Conservation (phyloP, 2,888 invertebrate species). For the Eupithecia dodoneata region DNA sequence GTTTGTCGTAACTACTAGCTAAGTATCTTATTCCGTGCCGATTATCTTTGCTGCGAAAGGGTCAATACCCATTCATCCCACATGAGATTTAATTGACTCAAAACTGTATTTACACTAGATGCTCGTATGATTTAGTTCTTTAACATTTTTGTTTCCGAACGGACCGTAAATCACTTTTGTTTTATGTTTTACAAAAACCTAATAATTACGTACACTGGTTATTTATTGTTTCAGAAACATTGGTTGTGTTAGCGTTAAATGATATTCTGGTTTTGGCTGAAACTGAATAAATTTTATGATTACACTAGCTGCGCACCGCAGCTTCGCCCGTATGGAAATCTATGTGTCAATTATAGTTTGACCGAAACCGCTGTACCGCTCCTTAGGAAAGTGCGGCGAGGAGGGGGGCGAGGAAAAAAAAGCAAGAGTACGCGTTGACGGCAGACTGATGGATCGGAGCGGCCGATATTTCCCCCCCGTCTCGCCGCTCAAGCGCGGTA, state of each 20-base stretch:
- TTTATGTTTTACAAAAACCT: slow-evolving; percentile 40
- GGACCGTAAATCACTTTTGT: slow-evolving; percentile 8
- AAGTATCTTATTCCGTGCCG: background rate
- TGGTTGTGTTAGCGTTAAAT: slow-evolving; percentile 1
- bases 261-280: background rate
- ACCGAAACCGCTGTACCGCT: no score
- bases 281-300: background rate
- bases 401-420: no score
- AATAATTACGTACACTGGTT: slow-evolving; percentile 54
- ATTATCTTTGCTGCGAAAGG: background rate
- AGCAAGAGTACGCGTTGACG: no score
- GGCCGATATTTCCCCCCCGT: no score
- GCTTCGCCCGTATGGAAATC: no score
- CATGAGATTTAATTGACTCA: background rate
- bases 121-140: slow-evolving; percentile 10
- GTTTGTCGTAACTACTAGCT: background rate
- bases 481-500: no score
- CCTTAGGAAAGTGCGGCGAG: no score
- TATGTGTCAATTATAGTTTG: no score
- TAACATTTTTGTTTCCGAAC: slow-evolving; percentile 13
- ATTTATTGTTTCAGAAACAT: slow-evolving; percentile 44
- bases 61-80: background rate
- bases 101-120: slow-evolving; percentile 11
- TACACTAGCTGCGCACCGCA: background rate
- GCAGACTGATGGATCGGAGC: no score